Base-by-base conservation (phyloP, 1,140 invertebrate species). In the Cotesia chilonis region DNA sequence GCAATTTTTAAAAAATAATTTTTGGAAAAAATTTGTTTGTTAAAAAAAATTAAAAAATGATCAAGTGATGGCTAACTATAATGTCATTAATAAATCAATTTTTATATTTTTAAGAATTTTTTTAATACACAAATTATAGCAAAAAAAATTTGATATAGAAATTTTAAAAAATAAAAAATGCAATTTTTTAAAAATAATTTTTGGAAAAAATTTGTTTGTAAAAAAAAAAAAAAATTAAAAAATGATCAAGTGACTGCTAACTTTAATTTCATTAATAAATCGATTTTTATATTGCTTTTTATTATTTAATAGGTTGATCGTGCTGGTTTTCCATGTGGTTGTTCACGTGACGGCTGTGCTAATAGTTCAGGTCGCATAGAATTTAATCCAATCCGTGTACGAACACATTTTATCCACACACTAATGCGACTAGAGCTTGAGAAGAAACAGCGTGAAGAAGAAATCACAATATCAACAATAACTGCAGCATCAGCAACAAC, bases 391-490 rank as follows among this genome's bases (percentile, higher is more conserved):
- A 92, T 96, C 37, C 90, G 97, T 68, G 97, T 99, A 2, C 90
- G 96, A 65, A 98, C 96, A n/a, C 97, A 99, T 86, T 99, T 98
- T 79, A 96, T 98, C 75, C 96, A 98, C 80, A 99, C 97, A 0
- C 87, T 99, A 7, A 98, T 98, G 96, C 90, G 96, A 68, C 83
- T 99, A 71, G 95, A 98, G 76, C 86, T 98, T 74, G 96, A 98
- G 84, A 94, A 94, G 83, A 94, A 95, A 75, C 90, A 94, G 73
- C 86, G 87, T 65, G 81, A 84, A 12, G 84, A 86, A 60, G 82
- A 82, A 37, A 78, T 7, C 73, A 74, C 4, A 81, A 79, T 35
- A 76, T 78, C 20, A 79, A 80, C 6, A 36, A 74, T 20, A 54
- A 68, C 4, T 77, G 78, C 75, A 79, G 79, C 75, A 79, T 28